phyloP scores from a whole-genome alignment of 2,113 vertebrate genomes.

The Loxodonta africana region DNA sequence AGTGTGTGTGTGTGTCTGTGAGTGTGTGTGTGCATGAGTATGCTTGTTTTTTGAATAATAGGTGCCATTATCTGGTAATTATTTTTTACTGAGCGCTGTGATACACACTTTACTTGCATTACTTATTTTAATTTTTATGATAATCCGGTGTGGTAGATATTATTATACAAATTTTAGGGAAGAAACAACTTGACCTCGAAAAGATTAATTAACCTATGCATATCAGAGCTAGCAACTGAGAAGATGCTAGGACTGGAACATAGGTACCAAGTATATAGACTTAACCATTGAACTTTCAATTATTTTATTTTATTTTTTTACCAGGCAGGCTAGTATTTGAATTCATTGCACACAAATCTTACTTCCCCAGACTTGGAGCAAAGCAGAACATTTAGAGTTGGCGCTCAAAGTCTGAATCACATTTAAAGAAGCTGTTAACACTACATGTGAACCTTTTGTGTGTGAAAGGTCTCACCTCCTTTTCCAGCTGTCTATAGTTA shows the following conservation, averaged over 20 bases:
- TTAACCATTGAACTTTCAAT: background rate
- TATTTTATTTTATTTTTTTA: background rate
- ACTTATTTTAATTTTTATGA: constrained; percentile 24
- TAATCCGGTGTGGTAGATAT: background rate
- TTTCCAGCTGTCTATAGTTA: background rate
- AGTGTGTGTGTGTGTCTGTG: background rate
- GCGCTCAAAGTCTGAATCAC: background rate
- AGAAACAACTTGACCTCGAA: background rate
- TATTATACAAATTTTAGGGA: constrained; percentile 21
- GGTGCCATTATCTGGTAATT: background rate
- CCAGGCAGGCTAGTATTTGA: background rate
- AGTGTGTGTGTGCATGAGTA: background rate
- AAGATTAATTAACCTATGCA: background rate
- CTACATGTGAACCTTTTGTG: background rate
- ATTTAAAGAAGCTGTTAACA: constrained; percentile 20
- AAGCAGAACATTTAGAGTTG: background rate
- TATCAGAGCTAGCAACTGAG: background rate
- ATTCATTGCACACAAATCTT: background rate
- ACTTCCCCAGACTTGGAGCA: background rate
- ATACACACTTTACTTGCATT: background rate
- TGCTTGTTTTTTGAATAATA: constrained; percentile 9
- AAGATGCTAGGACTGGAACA: background rate
- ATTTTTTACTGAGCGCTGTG: constrained; percentile 31
- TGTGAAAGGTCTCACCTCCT: background rate
- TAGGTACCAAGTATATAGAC: background rate